phyloP scores from a whole-genome alignment of 2,113 vertebrate genomes.

The Dasyurus viverrinus region DNA sequence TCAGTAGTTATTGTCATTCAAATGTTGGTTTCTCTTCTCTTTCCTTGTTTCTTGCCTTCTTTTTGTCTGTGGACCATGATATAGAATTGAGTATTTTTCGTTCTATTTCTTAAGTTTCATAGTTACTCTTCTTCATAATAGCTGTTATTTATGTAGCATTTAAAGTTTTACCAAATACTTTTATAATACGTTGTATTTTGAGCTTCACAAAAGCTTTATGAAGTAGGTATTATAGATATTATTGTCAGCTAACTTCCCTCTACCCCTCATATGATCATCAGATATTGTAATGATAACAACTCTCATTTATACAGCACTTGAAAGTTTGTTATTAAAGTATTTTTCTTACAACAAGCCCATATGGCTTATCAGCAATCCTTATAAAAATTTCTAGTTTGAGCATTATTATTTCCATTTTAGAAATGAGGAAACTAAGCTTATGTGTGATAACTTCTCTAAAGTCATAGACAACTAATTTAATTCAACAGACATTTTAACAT shows the following conservation, averaged over 20 bases:
- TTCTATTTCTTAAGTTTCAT: background rate
- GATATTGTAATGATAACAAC: background rate
- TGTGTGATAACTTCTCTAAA: background rate
- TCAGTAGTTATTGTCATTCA: background rate
- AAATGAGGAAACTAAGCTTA: background rate
- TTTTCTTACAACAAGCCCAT: background rate
- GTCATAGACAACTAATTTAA: background rate
- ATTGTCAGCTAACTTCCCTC: background rate
- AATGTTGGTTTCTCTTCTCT: background rate
- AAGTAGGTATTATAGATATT: constrained; percentile 15
- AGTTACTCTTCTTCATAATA: background rate
- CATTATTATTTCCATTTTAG: background rate
- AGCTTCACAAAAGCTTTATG: background rate
- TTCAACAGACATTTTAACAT: background rate
- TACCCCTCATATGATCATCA: background rate
- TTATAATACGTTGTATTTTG: background rate
- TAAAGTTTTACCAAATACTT: background rate
- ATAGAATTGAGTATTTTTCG: background rate
- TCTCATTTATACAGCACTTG: background rate
- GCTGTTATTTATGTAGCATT: background rate
- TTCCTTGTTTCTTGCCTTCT: background rate
- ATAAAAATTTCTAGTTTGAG: background rate
- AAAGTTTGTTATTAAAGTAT: background rate
- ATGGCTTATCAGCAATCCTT: background rate
- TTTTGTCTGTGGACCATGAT: background rate